Base-by-base conservation (phyloP, 2,113 vertebrate species). In the Phaethon lepturus region DNA sequence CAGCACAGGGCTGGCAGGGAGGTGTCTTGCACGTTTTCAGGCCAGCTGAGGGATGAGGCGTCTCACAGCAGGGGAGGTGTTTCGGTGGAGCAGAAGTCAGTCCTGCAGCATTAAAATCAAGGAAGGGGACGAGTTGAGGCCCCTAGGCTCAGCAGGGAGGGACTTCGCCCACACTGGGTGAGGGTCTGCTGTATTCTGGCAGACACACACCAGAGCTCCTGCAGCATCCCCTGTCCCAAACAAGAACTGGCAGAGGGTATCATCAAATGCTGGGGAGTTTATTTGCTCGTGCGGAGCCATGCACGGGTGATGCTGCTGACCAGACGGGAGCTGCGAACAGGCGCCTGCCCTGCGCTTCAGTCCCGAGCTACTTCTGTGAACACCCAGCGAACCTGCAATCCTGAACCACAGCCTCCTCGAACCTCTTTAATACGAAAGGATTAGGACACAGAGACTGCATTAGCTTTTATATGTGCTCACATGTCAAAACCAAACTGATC, bases 21-120 rank as follows among this genome's bases (percentile, higher is more conserved):
- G 9, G 5, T 2, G 3, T 7, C 44, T 16, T 9, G 55, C 25
- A 23, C 3, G 1, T n/a, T 42, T n/a, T 18, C 31, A 25, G 68
- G 55, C 20, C 17, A 8, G 31, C 16, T 13, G 35, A 69, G 45
- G 45, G 25, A 29, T 1, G 1, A 44, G 53, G 63, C 35, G 33
- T 52, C 49, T 33, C 19, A 25, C 1, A 4, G 24, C 50, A 29
- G 23, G 25, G 40, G 49, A 26, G 55, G 8, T 20, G 28, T 31
- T 59, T 11, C 60, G 14, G 12, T 2, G 56, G 19, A 50, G 58
- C 44, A 35, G 33, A 76, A 62, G 31, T 52, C 31, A 15, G 18
- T 33, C 60, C 58, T 23, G 58, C 1, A 2, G 49, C 49, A 18
- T 3, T 18, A 19, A 55, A 56, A 10, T 11, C 45, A 19, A 58